Conservation (phyloP, 2,888 invertebrate genomes). For the Lithodes maja region DNA sequence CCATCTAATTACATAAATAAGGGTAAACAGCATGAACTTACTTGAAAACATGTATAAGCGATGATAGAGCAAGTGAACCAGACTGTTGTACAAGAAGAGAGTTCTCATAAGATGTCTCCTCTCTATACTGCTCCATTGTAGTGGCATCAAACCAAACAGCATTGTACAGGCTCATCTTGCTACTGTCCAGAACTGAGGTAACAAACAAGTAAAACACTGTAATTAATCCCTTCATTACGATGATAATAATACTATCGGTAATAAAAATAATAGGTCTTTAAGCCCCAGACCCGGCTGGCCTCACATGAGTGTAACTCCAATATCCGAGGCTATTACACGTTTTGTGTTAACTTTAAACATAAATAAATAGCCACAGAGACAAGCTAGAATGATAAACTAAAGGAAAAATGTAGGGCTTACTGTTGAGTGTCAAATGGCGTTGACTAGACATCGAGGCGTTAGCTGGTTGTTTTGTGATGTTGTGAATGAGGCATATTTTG, state of each 20-base stretch:
- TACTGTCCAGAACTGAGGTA: constrained; percentile 62
- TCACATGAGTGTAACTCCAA: too few species aligned
- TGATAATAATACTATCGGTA: not conserved
- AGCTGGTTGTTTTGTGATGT: too few species aligned
- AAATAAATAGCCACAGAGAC: too few species aligned
- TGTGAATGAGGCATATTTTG: too few species aligned
- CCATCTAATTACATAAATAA: too few species aligned
- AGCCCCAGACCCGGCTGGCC: too few species aligned
- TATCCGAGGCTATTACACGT: too few species aligned
- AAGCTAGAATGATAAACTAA: too few species aligned
- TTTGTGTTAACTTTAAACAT: too few species aligned
- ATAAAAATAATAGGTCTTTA: not conserved
- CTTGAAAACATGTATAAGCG: constrained; percentile 88
- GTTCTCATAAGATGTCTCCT: constrained; percentile 90
- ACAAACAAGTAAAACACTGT: not conserved
- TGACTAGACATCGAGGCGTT: too few species aligned
- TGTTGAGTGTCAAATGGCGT: too few species aligned
- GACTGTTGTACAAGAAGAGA: constrained; percentile 87
- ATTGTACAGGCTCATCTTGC: constrained; percentile 62
- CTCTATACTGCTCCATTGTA: constrained; percentile 86
- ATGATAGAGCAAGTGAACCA: constrained; percentile 86
- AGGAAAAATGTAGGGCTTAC: too few species aligned
- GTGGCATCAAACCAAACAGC: constrained; percentile 89
- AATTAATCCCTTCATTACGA: not conserved
- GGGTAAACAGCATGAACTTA: constrained; percentile 7